Base-by-base conservation (phyloP, 2,888 invertebrate genomes). In the Iselma pallidipennis region DNA sequence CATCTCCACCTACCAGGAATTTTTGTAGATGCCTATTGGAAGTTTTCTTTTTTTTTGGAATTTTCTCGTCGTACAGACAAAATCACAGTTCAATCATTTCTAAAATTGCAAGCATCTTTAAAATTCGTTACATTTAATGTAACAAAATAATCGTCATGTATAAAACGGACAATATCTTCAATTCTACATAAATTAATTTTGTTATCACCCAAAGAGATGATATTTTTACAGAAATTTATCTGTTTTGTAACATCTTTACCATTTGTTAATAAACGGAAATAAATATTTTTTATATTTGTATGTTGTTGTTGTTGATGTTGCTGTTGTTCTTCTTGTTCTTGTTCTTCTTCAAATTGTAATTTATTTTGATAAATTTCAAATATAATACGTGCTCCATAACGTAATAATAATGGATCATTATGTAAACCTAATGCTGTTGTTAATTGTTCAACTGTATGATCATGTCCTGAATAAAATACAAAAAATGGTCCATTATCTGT, bases 101-200 rank as follows among this genome's bases (percentile, higher is more conserved):
- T 70, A 29, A 64, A 59, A 61, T 69, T 70, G 73, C 94, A 94
- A 0, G 93, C 94, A 74, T 94, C 94, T 80, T 94, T 94, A 76
- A 90, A 94, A 81, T 95, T 95, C 12, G 91, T 92, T n/a, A 90
- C 90, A 78, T 95, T 95, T 72, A 95, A 89, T 55, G 87, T 85
- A 12, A 87, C 83, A 75, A 96, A 94, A 78, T 94, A 95, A 81
- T 94, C 92, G 70, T 93, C 93, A 71, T 94, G 93, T 65, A 95
- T 86, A 80, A 94, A 95, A 65, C 95, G 84, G 9, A 94, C 90
- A 64, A 96, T 94, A 76, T 90, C 90, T 79, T 95, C 94, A 68
- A 96, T 91, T 2, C 92, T 91, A 81, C 95, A 96, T 76, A 89
- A 87, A 50, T 88, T 81, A 48, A 82, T 83, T 55, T 85, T 85